Base-by-base conservation (phyloP, 2,888 invertebrate genomes). In the Acrobasis suavella region DNA sequence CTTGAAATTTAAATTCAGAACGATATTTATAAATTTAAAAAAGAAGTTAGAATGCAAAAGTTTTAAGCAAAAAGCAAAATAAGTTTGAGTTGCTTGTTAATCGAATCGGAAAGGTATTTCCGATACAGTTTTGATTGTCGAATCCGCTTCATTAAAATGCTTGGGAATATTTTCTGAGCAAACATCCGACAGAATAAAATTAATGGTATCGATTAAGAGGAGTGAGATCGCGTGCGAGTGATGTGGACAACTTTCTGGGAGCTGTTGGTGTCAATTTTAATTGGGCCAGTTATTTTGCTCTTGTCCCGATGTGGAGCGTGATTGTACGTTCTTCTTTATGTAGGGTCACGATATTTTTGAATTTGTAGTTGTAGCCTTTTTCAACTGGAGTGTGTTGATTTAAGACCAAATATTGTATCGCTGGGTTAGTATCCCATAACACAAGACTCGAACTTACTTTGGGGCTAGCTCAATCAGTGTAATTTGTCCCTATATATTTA, bases 231-330 rank as follows among this genome's bases (percentile, higher is more conserved):
- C 91, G 91, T 91, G 91, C 88, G 81, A 80, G 78, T 85, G 89
- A 89, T 89, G 83, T 77, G 75, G 74, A 73, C 68, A 83, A 86
- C 86, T 81, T 83, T 81, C 81, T 82, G 87, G 87, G 80, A 85
- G 85, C 86, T 81, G 86, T 80, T 83, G 80, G 83, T 91, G 91
- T 91, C 89, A 89, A 85, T 83, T 91, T 91, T 92, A 91, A 91
- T 91, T 91, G 91, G 91, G 83, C 85, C 84, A 84, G 82, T 76
- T 80, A 79, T 85, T 80, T 86, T 87, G 80, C 80, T 86, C 82
- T 82, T 83, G 74, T 84, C 82, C 73, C 74, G 91, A 91, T 91
- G 73, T 70, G 75, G 68, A 69, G 65, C 67, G 71, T 78, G 91
- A 91, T 91, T 88, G 80, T 74, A 73, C 78, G 76, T 76, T 75